These are phyloP conservation scores for Leistus spinibarbis DNA, from an alignment of 2,888 invertebrate genomes.

Conservation along the genomic window DNA sequence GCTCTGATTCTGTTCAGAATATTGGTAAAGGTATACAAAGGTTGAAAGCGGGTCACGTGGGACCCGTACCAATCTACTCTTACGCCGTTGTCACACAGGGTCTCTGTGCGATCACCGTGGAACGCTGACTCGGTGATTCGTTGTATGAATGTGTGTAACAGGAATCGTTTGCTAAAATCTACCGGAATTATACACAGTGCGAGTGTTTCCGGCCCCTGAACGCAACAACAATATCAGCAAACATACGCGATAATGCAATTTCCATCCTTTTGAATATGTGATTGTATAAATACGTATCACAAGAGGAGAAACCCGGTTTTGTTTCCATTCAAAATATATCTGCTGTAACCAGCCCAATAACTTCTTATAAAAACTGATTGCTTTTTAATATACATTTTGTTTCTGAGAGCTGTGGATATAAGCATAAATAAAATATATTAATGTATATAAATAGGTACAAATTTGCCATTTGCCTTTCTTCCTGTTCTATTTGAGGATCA, in stretches of 20 bases:
- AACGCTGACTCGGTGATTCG: neutral
- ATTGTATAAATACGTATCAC: neutral
- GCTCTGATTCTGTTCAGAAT: neutral
- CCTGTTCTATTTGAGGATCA: too few relatives aligned
- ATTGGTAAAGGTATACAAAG: neutral
- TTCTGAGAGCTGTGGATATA: too few relatives aligned
- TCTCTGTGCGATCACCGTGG: neutral
- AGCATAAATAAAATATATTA: too few relatives aligned
- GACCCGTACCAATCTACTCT: neutral
- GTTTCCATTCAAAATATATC: neutral
- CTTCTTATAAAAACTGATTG: too few relatives aligned
- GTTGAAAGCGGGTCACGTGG: neutral
- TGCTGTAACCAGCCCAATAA: neutral
- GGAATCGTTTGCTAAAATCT: conserved; percentile 16
- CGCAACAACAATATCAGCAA: conserved; percentile 7
- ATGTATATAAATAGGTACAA: too few relatives aligned
- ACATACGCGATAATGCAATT: conserved; percentile 5
- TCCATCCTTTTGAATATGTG: neutral
- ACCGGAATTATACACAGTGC: conserved; percentile 10
- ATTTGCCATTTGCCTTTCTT: too few relatives aligned
- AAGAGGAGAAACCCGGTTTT: neutral
- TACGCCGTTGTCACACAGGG: neutral
- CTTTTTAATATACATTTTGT: too few relatives aligned
- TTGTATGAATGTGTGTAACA: conserved; percentile 19
- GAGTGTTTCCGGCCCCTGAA: conserved; percentile 2